These are phyloP conservation scores for Okapia johnstoni DNA, from an alignment of 2,113 vertebrate genomes.

Conservation along the genomic window DNA sequence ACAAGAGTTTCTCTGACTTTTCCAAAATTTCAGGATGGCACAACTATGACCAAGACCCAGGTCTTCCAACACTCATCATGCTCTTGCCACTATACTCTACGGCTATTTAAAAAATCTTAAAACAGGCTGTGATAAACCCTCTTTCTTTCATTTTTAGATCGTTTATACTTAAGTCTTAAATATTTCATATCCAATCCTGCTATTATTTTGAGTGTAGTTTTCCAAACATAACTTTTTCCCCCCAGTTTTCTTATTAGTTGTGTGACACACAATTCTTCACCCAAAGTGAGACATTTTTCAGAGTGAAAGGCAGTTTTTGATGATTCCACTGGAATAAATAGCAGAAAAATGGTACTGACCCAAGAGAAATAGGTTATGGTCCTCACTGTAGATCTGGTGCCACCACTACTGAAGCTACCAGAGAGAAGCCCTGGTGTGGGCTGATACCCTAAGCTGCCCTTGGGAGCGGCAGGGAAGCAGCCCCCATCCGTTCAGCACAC, in stretches of 20 bases:
- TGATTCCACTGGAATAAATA: background rate
- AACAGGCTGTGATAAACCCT: background rate
- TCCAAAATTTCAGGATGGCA: background rate
- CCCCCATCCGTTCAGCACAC: background rate
- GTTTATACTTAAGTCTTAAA: background rate
- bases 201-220: background rate
- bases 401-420: background rate
- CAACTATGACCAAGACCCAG: background rate
- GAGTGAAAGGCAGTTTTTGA: background rate
- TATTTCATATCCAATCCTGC: background rate
- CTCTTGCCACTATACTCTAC: background rate
- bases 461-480: background rate
- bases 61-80: background rate
- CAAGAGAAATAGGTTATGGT: background rate
- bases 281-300: background rate
- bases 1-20: background rate
- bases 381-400: background rate
- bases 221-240: background rate
- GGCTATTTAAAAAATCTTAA: background rate
- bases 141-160: background rate
- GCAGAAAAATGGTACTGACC: background rate
- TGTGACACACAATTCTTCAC: background rate
- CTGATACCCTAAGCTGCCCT: background rate
- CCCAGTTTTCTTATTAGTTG: background rate
- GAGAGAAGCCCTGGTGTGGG: background rate